These are phyloP conservation scores for Drosophila tristis DNA, from an alignment of 1,140 invertebrate genomes.

Conservation along the genomic window DNA sequence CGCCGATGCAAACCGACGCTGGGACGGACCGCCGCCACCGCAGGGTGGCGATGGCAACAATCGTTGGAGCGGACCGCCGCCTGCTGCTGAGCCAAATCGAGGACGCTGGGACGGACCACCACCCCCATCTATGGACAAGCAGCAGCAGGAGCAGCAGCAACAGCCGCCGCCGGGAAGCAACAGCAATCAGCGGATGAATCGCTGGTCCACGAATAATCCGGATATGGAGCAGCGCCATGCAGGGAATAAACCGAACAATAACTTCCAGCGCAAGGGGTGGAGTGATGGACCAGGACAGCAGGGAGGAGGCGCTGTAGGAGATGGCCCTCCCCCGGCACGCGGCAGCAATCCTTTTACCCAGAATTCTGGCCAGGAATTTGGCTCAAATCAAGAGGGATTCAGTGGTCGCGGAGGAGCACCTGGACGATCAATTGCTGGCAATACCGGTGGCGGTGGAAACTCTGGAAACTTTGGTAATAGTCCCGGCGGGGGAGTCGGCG, in stretches of 20 bases:
- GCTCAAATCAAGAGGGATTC: too few species aligned
- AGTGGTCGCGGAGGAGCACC: too few species aligned
- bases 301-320: background rate
- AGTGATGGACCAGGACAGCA: slow-evolving; percentile 7
- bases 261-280: slow-evolving; percentile 20
- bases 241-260: slow-evolving; percentile 14
- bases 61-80: slow-evolving; percentile 26
- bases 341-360: slow-evolving; percentile 5
- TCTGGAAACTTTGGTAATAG: slow-evolving; percentile 15
- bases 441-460: slow-evolving; percentile 8
- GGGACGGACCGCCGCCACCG: slow-evolving; percentile 25
- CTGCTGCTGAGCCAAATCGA: background rate
- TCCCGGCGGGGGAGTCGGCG: background rate
- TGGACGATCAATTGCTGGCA: background rate
- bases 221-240: slow-evolving; percentile 3
- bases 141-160: background rate
- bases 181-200: slow-evolving; percentile 19
- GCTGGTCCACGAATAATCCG: slow-evolving; percentile 27
- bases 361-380: background rate
- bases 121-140: slow-evolving; percentile 8
- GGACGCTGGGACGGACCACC: slow-evolving; percentile 27
- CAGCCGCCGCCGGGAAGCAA: slow-evolving; percentile 10
- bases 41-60: slow-evolving; percentile 1
- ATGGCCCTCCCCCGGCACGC: background rate
- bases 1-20: slow-evolving; percentile 12